These are phyloP conservation scores for Cheilosia variabilis DNA, from an alignment of 2,888 invertebrate species.

Conservation along the genomic window DNA sequence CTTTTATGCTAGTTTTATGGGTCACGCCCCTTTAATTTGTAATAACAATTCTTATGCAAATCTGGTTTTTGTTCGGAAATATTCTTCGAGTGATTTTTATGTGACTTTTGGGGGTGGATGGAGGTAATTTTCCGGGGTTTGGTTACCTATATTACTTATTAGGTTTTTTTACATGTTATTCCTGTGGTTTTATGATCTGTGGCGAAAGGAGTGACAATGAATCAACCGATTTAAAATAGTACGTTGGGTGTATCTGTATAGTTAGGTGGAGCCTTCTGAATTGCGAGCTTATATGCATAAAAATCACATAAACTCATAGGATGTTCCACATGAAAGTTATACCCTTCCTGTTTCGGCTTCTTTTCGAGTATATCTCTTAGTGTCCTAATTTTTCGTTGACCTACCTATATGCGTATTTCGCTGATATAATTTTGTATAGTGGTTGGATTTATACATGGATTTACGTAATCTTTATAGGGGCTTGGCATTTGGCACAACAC, in stretches of 20 bases:
- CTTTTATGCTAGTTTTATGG: slow-evolving; percentile 72
- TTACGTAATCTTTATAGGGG: slow-evolving; percentile 45
- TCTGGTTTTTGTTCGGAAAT: slow-evolving; percentile 57
- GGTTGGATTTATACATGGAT: slow-evolving; percentile 40
- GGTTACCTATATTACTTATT: slow-evolving; percentile 53
- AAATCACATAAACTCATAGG: slow-evolving; percentile 49
- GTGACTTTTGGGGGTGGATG: slow-evolving; percentile 17
- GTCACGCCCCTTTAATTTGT: slow-evolving; percentile 75
- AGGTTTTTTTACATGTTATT: slow-evolving; percentile 8
- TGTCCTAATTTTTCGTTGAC: background rate
- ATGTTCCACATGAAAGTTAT: slow-evolving; percentile 33
- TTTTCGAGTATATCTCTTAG: background rate
- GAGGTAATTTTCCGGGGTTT: slow-evolving; percentile 45
- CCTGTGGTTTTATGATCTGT: slow-evolving; percentile 62
- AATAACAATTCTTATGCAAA: slow-evolving; percentile 75
- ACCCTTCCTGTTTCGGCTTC: background rate
- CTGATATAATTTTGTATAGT: slow-evolving; percentile 63
- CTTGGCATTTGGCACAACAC: slow-evolving; percentile 32
- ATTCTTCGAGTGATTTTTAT: slow-evolving; percentile 68
- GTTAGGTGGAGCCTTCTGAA: slow-evolving; percentile 60
- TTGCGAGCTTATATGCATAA: slow-evolving; percentile 51
- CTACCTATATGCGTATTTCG: background rate
- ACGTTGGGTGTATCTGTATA: slow-evolving; percentile 21
- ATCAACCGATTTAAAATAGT: slow-evolving; percentile 62
- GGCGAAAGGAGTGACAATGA: slow-evolving; percentile 71